Evolutionary conservation across 2,888 invertebrate genomes (phyloP), one percentile per base, ranked within the genome.

Genomic region (Trissoscelio sp.): DNA sequence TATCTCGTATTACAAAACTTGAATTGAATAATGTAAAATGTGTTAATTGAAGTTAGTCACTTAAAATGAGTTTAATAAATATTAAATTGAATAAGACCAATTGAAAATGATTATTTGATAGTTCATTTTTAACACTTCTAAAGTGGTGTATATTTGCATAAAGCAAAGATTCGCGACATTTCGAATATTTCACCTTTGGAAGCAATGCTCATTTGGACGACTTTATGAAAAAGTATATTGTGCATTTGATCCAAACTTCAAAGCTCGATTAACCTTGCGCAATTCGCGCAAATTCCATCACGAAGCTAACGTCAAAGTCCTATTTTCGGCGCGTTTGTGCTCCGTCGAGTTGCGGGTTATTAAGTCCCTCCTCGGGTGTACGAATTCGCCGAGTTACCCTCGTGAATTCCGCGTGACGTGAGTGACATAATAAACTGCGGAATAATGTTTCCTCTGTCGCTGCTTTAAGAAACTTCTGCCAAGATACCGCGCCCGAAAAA

Each of bases 401-500:
- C 86, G 81, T 87, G 78, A 79, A 85, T 83, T 79, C 78, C 77
- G 81, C 84, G 84, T 84, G 85, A 87, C 83, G 80, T 73, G 83
- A 82, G 83, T 80, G 85, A 87, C 86, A 87, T 87, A 88, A 90
- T 90, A 90, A 90, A 90, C 89, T 87, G 83, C 79, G 78, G 85
- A 80, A 84, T 88, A 88, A 89, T 87, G 88, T 88, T 88, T 88
- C 87, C 88, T 86, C 81, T 77, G 79, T 79, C 81, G 85, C 85
- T 85, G 84, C 85, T 87, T 88, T 85, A 88, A 88, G 89, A 89
- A 89, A 90, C 87, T 88, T 90, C 87, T 88, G 88, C 89, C 89
- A 90, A 90, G 88, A 89, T 88, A 88, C 87, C 85, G 88, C 88
- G 88, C 88, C 89, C 88, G 91, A 91, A 91, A 91, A 90, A 90